phyloP scores from a whole-genome alignment of 2,888 invertebrate genomes.

The Ectropis crepuscularia region DNA sequence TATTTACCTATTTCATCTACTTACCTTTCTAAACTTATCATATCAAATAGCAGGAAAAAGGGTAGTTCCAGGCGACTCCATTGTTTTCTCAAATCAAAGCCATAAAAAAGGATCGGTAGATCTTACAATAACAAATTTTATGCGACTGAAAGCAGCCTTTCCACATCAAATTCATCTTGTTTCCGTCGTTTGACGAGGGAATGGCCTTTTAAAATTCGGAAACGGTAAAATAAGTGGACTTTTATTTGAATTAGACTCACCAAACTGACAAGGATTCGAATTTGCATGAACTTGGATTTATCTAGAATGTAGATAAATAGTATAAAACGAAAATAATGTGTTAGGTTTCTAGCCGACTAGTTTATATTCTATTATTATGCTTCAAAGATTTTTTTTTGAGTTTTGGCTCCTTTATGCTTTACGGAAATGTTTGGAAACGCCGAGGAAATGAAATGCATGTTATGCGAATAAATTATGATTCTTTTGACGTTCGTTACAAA shows the following conservation, averaged over 20 bases:
- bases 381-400: no score
- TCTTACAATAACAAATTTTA: conserved; percentile 24
- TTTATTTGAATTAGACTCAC: conserved; percentile 35
- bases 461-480: no score
- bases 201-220: conserved; percentile 40
- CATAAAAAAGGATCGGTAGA: conserved; percentile 12
- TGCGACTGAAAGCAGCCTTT: conserved; percentile 12
- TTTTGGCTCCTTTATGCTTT: no score
- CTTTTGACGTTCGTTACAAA: no score
- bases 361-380: no score
- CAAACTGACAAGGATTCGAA: neutral
- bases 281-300: neutral
- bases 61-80: neutral
- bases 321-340: no score
- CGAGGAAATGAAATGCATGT: no score
- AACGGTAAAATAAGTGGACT: conserved; percentile 31
- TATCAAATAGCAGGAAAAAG: neutral
- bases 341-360: no score
- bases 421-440: no score
- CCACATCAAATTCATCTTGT: conserved; percentile 20
- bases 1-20: no score
- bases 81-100: conserved; percentile 26
- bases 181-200: conserved; percentile 33
- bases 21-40: neutral
- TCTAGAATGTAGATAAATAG: no score